These are phyloP conservation scores for Dysdera silvatica DNA, from an alignment of 1,140 invertebrate species.

Conservation along the genomic window DNA sequence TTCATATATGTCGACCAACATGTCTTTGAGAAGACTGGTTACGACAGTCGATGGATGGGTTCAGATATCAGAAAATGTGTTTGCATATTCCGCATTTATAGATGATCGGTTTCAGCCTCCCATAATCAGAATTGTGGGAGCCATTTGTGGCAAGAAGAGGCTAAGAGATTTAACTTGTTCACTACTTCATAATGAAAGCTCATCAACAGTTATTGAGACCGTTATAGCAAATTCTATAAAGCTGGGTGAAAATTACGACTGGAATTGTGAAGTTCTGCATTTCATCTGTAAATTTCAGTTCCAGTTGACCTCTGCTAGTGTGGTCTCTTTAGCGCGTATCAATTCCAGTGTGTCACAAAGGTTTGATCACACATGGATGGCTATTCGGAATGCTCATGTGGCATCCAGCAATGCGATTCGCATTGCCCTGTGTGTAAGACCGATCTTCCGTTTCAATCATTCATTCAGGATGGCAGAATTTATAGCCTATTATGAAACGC, in stretches of 20 bases:
- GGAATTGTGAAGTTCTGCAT: neutral
- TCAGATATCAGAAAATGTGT: neutral
- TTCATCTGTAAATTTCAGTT: neutral
- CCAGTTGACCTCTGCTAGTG: neutral
- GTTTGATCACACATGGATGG: neutral
- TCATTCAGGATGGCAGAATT: conserved; percentile 75
- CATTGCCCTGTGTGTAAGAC: conserved; percentile 81
- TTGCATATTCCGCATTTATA: conserved; percentile 20
- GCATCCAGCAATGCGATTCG: neutral
- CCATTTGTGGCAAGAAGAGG: neutral
- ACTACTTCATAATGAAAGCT: neutral
- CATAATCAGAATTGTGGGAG: conserved; percentile 14
- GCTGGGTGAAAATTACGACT: conserved; percentile 7
- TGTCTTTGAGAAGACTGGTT: too few relatives aligned
- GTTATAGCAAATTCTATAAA: neutral
- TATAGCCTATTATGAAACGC: conserved; percentile 73
- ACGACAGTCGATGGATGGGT: neutral
- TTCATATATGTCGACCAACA: too few relatives aligned
- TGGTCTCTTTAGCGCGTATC: neutral
- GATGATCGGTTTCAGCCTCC: conserved; percentile 1
- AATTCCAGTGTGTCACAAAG: neutral
- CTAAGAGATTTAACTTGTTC: conserved; percentile 2
- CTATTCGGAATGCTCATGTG: neutral
- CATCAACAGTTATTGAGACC: neutral
- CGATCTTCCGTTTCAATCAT: conserved; percentile 74